Percentiles rank a stretch among this genome's conserved stretches.
Conservation (phyloP, 2,113 vertebrate genomes). For the Zosterops lateralis region DNA sequence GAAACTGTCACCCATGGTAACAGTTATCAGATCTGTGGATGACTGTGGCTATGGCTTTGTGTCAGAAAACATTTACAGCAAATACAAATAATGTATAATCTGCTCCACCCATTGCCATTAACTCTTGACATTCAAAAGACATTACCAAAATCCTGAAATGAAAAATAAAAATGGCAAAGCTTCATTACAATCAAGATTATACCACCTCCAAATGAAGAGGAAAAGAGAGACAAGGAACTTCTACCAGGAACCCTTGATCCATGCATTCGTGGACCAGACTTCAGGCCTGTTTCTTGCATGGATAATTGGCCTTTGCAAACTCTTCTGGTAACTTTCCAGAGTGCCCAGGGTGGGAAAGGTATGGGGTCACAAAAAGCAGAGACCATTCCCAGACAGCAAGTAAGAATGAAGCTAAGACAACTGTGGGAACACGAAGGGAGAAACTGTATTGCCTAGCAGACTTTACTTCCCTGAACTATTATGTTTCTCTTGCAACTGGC, state of each 20-base stretch:
- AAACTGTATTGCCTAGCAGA: background rate
- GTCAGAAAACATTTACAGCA: background rate
- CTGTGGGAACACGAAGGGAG: background rate
- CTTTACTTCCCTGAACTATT: background rate
- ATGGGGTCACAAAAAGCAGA: background rate
- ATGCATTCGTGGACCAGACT: background rate
- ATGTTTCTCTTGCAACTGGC: background rate
- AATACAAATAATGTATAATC: background rate
- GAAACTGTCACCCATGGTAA: background rate
- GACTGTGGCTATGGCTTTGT: background rate
- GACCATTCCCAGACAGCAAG: background rate
- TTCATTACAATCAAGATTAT: background rate
- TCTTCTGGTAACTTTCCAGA: background rate
- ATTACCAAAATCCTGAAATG: background rate
- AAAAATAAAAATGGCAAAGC: background rate
- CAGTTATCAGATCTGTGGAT: constrained; percentile 28
- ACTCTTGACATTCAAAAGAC: background rate
- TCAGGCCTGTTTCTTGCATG: background rate
- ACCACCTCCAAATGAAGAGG: background rate
- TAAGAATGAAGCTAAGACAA: background rate
- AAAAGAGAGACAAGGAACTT: background rate
- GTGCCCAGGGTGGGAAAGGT: background rate
- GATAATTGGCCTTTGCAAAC: background rate
- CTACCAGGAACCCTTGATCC: background rate
- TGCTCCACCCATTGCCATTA: background rate